A percentile compares a stretch with the other conserved stretches of the same genome.
Conservation (phyloP, 2,888 invertebrate genomes). For the Chrysina gloriosa region DNA sequence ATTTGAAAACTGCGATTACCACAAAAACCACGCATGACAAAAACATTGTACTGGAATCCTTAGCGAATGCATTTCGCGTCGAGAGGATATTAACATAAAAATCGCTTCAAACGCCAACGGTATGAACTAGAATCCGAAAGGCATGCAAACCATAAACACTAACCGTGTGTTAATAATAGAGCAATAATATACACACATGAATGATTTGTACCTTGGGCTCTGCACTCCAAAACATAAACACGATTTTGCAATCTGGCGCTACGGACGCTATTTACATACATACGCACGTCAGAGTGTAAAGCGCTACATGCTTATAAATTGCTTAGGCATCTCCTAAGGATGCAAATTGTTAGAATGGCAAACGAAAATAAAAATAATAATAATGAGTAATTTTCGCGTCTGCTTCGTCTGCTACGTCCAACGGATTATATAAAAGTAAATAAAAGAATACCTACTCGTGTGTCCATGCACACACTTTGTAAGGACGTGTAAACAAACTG, state of each 20-base stretch:
- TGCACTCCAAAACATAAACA: slow-evolving; percentile 16
- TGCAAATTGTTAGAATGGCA: not conserved
- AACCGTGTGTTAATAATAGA: slow-evolving; percentile 9
- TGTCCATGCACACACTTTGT: not conserved
- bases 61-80: too few relatives aligned
- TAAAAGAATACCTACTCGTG: not conserved
- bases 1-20: too few relatives aligned
- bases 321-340: not conserved
- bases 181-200: not conserved
- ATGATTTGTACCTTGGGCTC: slow-evolving; percentile 11
- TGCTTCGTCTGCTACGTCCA: not conserved
- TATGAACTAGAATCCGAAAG: not conserved
- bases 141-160: not conserved
- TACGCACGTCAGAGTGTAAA: not conserved
- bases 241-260: slow-evolving; percentile 17
- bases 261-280: not conserved
- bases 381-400: not conserved
- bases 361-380: not conserved
- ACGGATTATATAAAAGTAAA: not conserved
- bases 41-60: too few relatives aligned
- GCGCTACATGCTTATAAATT: not conserved
- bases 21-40: too few relatives aligned
- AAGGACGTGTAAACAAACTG: not conserved
- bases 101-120: not conserved
- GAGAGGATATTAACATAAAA: not conserved